Evolutionary conservation across 2,888 invertebrate species (phyloP).

Genomic region (Antitype chi): DNA sequence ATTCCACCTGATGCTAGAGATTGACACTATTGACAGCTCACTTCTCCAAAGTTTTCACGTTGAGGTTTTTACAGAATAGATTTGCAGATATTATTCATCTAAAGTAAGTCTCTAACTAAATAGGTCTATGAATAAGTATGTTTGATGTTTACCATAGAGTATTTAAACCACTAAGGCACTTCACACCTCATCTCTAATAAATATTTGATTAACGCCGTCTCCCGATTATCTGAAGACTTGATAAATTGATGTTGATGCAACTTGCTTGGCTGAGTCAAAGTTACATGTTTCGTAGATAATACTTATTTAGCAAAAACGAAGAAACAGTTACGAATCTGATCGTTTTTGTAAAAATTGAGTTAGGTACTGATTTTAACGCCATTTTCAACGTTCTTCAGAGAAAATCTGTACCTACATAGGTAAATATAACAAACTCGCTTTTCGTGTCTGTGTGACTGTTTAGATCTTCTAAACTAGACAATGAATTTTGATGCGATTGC

Average conservation of each 20-base stretch:
- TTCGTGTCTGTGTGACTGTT: too few species aligned
- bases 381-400: not conserved
- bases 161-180: too few species aligned
- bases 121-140: not conserved
- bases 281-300: not conserved
- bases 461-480: too few species aligned
- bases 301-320: not conserved
- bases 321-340: not conserved
- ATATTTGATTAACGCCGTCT: slow-evolving; percentile 34
- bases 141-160: slow-evolving; percentile 23
- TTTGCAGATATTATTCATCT: not conserved
- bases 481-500: too few species aligned
- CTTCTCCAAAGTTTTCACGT: not conserved
- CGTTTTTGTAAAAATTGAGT: not conserved
- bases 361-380: too few species aligned
- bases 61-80: not conserved
- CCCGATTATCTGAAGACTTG: slow-evolving; percentile 38
- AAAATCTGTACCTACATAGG: not conserved
- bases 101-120: not conserved
- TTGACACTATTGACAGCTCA: not conserved
- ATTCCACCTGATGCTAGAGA: too few species aligned
- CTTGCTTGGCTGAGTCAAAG: not conserved
- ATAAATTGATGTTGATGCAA: slow-evolving; percentile 42
- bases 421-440: too few species aligned
- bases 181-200: slow-evolving; percentile 19